A percentile compares a stretch with the other conserved stretches of the same genome.
Evolutionary conservation across 2,797 vertebrate species (phyloP).

Genomic region (Pampus argenteus): DNA sequence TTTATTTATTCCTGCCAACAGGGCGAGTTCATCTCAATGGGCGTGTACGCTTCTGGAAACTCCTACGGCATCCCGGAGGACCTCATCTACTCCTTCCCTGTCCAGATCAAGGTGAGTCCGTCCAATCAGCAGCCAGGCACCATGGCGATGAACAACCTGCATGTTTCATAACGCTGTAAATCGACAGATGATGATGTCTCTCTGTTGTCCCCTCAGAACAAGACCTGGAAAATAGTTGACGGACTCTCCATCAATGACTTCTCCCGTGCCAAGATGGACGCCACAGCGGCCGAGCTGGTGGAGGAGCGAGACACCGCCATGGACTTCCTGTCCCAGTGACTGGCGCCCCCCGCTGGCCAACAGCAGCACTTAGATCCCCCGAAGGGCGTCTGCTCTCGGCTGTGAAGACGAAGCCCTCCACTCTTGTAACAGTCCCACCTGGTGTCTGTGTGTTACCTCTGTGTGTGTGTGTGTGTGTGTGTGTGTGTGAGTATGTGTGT

Average conservation of each 20-base stretch:
- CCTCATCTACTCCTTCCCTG: slow-evolving; percentile 96
- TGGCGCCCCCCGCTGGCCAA: slow-evolving; percentile 54
- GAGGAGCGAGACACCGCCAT: slow-evolving; percentile 94
- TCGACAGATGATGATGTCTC: background rate
- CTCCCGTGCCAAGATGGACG: slow-evolving; percentile 95
- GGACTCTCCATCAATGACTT: slow-evolving; percentile 94
- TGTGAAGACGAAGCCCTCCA: slow-evolving; percentile 82
- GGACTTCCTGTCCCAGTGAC: slow-evolving; percentile 91
- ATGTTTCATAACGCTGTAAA: background rate
- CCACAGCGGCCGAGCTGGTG: slow-evolving; percentile 92
- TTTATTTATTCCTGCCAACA: slow-evolving; percentile 57
- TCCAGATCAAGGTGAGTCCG: slow-evolving; percentile 90
- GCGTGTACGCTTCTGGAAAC: slow-evolving; percentile 92
- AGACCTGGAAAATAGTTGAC: slow-evolving; percentile 94
- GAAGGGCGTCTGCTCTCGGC: slow-evolving; percentile 84
- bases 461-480: slow-evolving; percentile 24
- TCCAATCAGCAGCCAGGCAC: no score
- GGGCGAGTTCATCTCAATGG: slow-evolving; percentile 97
- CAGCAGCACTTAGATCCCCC: slow-evolving; percentile 61
- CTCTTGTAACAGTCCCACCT: slow-evolving; percentile 34
- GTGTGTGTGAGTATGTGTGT: slow-evolving; percentile 25
- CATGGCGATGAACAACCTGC: background rate
- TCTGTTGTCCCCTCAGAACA: slow-evolving; percentile 83
- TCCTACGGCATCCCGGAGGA: slow-evolving; percentile 91
- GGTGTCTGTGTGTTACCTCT: slow-evolving; percentile 41